Evolutionary conservation across 2,113 vertebrate species (phyloP), one percentile per base, ranked within the genome.

Genomic region (Coregonus clupeaformis): DNA sequence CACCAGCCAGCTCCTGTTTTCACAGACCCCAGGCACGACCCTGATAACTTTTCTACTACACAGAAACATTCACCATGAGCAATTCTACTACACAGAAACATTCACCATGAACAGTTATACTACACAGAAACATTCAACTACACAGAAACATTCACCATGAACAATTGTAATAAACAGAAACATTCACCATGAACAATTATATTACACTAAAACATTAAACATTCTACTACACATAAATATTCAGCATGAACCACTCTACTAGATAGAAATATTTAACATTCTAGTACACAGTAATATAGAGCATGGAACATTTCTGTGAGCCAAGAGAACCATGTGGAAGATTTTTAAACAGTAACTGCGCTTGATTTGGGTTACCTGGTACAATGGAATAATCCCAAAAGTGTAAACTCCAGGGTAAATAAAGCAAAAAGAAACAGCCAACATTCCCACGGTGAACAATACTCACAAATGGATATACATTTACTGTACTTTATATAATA

Each of bases 1-100:
- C 52, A 65, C 24, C 52, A 66, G 69, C 29, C 69, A 20, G 42
- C 70, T 73, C 60, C 76, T 78, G 64, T 30, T 73, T 59, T 32
- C 63, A 32, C 13, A 66, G 27, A 65, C 24, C 63, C 4, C 14
- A 5, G 12, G 29, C 64, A n/a, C 0, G 64, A 66, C 6, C 62
- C 4, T 64, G 24, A 64, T 29, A 36, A 66, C 30, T 16, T 30
- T 66, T 32, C 29, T 36, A 32, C 25, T 1, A 16, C 18, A 60
- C 5, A 22, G 12, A n/a, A 22, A 22, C 6, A 60, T 60, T 20
- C 57, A 60, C 3, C 1, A 16, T 59, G 20, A n/a, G 5, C 16
- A 59, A 55, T 18, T 55, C 1, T 14, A 55, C 4, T 55, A 20
- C 4, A 55, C 52, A 55, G 3, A 18, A 2, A 55, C 4, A 55